Percentiles rank a stretch among this genome's conserved stretches.
Evolutionary conservation across 2,888 invertebrate genomes (phyloP).

Genomic region (Aphidius colemani): DNA sequence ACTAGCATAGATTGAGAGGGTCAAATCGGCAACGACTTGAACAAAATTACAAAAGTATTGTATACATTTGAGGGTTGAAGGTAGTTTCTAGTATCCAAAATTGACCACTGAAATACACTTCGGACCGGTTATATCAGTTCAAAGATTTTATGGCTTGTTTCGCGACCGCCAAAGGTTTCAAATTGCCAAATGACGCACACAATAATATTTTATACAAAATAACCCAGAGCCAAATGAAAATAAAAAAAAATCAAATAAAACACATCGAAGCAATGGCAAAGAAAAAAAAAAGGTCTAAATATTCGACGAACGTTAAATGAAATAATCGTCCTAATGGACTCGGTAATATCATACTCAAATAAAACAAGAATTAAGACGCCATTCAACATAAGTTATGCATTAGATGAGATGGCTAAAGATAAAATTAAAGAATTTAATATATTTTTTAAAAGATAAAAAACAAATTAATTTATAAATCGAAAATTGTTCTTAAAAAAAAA

Average conservation of each 20-base stretch:
- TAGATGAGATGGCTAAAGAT: background rate
- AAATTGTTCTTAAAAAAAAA: no score
- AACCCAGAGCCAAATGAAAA: background rate
- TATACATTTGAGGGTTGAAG: slow-evolving; percentile 19
- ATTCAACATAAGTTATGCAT: background rate
- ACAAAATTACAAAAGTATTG: slow-evolving; percentile 18
- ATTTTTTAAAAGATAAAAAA: slow-evolving; percentile 7
- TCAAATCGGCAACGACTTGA: slow-evolving; percentile 11
- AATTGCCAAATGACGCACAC: background rate
- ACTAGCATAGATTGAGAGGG: background rate
- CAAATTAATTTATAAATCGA: background rate
- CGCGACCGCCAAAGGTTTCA: slow-evolving; percentile 7
- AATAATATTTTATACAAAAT: background rate
- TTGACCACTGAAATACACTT: slow-evolving; percentile 40
- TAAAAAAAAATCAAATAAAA: background rate
- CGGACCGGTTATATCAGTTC: slow-evolving; percentile 38
- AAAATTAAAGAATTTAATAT: slow-evolving; percentile 7
- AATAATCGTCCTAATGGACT: slow-evolving; percentile 14
- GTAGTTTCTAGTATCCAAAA: slow-evolving; percentile 32
- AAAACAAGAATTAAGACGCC: background rate
- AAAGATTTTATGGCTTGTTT: slow-evolving; percentile 43
- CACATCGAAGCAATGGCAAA: background rate
- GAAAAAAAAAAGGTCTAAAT: no score
- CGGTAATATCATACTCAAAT: slow-evolving; percentile 10
- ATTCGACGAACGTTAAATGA: background rate